These are phyloP conservation scores for Ostrea denselamellosa DNA, from an alignment of 1,140 invertebrate species.

Conservation along the genomic window DNA sequence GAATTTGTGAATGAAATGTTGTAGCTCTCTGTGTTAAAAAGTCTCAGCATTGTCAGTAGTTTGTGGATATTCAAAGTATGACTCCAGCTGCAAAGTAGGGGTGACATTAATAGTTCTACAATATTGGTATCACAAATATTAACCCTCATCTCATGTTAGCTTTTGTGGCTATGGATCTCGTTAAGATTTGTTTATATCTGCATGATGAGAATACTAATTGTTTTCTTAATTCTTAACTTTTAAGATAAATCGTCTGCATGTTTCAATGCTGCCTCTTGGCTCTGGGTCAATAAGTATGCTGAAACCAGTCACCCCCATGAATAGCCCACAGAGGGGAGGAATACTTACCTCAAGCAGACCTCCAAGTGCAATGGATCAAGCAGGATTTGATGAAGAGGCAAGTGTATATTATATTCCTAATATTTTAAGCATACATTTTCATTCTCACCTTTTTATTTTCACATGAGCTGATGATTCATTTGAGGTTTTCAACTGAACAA, in stretches of 20 bases:
- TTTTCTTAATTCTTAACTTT: background rate
- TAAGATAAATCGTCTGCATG: constrained; percentile 90
- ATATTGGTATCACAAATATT: no score
- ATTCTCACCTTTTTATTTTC: background rate
- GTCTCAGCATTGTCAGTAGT: no score
- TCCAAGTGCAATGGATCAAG: constrained; percentile 80
- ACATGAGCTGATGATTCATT: no score
- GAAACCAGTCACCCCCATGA: constrained; percentile 81
- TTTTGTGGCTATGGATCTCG: background rate
- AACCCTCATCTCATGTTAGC: no score
- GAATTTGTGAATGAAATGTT: no score
- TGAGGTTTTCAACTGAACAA: no score
- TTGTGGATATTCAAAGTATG: no score
- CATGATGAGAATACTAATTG: background rate
- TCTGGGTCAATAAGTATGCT: constrained; percentile 74
- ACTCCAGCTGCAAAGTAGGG: no score
- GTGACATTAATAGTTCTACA: no score
- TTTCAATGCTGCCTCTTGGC: constrained; percentile 85
- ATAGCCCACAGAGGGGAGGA: constrained; percentile 83
- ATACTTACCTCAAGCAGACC: constrained; percentile 82
- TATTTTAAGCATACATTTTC: background rate
- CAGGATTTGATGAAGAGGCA: constrained; percentile 83
- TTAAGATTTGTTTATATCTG: background rate
- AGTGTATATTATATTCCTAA: background rate
- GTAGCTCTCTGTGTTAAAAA: no score